These are phyloP conservation scores for Amblyopsis hoosieri DNA, from an alignment of 2,797 vertebrate genomes.

Conservation along the genomic window DNA sequence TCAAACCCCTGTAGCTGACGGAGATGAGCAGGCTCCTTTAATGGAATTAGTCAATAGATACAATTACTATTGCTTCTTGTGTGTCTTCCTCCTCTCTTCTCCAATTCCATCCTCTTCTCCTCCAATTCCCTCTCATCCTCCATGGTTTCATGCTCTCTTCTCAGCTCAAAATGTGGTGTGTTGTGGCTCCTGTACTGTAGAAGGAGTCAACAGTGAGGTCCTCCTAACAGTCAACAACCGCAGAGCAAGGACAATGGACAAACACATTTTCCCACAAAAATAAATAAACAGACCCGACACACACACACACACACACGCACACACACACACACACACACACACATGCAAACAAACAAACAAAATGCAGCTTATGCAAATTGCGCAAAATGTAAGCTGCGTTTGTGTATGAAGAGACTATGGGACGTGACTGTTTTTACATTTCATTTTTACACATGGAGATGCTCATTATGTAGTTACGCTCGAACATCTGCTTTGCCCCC, in stretches of 20 bases:
- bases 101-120: constrained; percentile 9
- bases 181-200: constrained; percentile 64
- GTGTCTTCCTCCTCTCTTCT: constrained; percentile 21
- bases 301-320: constrained; percentile 37
- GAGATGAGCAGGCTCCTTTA: constrained; percentile 62
- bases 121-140: constrained; percentile 5
- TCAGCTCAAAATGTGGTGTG: constrained; percentile 30
- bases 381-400: constrained; percentile 63
- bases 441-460: constrained; percentile 48
- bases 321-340: constrained; percentile 37
- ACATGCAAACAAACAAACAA: constrained; percentile 51
- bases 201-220: constrained; percentile 87
- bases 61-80: background rate
- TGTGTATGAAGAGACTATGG: constrained; percentile 52
- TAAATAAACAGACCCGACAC: constrained; percentile 71
- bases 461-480: constrained; percentile 33
- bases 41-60: constrained; percentile 29
- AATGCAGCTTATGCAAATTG: constrained; percentile 72
- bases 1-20: constrained; percentile 23
- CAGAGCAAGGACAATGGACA: constrained; percentile 74
- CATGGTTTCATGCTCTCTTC: constrained; percentile 43
- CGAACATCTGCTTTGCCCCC: constrained; percentile 47
- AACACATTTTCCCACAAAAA: constrained; percentile 68
- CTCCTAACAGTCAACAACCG: constrained; percentile 86
- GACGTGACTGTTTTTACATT: constrained; percentile 11